Evolutionary conservation across 2,113 vertebrate species (phyloP).

Genomic region (Sigmodon hispidus): DNA sequence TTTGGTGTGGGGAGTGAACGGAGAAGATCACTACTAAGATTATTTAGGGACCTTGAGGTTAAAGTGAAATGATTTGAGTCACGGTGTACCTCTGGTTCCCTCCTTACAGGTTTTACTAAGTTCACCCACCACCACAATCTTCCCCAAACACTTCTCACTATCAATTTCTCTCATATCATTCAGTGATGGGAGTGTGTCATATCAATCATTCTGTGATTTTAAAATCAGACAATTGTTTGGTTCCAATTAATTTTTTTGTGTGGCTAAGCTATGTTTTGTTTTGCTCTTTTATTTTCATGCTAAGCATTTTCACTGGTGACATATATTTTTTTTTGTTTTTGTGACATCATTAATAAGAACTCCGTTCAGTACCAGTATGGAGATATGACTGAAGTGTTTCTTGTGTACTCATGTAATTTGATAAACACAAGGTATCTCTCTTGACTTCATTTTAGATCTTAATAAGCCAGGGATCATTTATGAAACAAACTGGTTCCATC

Average conservation of each 20-base stretch:
- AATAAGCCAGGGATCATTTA: neutral
- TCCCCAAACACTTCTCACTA: neutral
- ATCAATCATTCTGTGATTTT: constrained; percentile 10
- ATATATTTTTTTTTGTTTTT: constrained; percentile 1
- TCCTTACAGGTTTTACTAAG: neutral
- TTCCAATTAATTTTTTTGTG: neutral
- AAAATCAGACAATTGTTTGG: neutral
- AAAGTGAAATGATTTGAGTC: neutral
- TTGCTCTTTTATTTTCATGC: constrained; percentile 5
- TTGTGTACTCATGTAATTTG: neutral
- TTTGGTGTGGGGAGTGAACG: neutral
- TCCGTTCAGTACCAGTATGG: constrained; percentile 6
- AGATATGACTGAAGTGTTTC: neutral
- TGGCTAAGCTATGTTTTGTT: constrained; percentile 4
- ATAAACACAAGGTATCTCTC: constrained; percentile 35
- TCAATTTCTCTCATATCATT: constrained; percentile 4
- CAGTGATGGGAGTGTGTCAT: neutral
- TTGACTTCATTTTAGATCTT: constrained; percentile 30
- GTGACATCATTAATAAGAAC: constrained; percentile 29
- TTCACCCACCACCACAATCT: neutral
- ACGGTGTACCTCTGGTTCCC: neutral
- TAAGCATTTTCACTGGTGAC: constrained; percentile 2
- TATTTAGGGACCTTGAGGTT: neutral
- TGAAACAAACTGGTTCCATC: neutral
- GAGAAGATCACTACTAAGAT: neutral